Evolutionary conservation across 2,113 vertebrate genomes (phyloP).

Genomic region (Caranx ignobilis): DNA sequence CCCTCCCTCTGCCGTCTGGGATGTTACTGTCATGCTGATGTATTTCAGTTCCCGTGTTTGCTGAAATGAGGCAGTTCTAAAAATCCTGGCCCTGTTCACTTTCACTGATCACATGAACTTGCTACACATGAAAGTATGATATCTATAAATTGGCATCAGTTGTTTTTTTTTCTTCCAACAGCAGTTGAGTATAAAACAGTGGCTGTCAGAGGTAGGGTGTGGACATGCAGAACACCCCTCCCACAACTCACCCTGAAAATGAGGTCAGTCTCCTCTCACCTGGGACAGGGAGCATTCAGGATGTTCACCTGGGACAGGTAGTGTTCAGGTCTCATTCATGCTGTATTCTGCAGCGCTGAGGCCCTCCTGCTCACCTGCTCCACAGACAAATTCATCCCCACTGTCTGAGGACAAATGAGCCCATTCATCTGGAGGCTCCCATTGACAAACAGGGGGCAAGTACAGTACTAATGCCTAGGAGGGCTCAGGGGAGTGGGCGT

Average conservation of each 20-base stretch:
- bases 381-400: constrained; percentile 82
- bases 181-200: constrained; percentile 17
- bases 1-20: background rate
- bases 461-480: constrained; percentile 79
- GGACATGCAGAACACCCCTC: constrained; percentile 54
- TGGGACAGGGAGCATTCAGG: constrained; percentile 76
- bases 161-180: constrained; percentile 9
- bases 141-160: constrained; percentile 34
- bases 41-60: constrained; percentile 12
- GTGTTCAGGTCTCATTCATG: constrained; percentile 77
- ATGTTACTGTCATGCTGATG: constrained; percentile 14
- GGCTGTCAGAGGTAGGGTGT: constrained; percentile 59
- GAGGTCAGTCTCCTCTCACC: constrained; percentile 79
- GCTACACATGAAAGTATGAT: constrained; percentile 14
- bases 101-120: constrained; percentile 24
- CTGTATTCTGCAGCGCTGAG: constrained; percentile 64
- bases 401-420: constrained; percentile 81
- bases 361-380: constrained; percentile 80
- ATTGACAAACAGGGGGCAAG: constrained; percentile 79
- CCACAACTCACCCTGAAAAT: constrained; percentile 72
- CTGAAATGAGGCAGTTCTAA: constrained; percentile 14
- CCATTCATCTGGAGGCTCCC: constrained; percentile 81
- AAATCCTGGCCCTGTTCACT: constrained; percentile 28
- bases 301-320: constrained; percentile 82
- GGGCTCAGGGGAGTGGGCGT: constrained; percentile 83